Evolutionary conservation across 2,113 vertebrate species (phyloP).

Genomic region (Crocuta crocuta): DNA sequence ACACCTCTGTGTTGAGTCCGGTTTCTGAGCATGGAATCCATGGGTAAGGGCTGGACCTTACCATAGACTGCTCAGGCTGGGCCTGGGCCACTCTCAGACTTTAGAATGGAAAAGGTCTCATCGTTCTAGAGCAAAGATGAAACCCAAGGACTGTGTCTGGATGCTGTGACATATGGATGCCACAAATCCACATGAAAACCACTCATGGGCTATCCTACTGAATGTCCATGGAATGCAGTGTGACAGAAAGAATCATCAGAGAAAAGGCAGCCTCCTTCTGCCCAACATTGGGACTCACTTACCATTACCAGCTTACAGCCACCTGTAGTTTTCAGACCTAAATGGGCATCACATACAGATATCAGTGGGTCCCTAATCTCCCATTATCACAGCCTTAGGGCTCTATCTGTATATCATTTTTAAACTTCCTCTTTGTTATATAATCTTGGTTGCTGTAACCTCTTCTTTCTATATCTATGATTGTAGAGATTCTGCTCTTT

Average conservation of each 20-base stretch:
- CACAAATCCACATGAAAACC: background rate
- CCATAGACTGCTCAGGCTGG: background rate
- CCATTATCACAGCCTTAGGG: background rate
- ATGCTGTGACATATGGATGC: background rate
- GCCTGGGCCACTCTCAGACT: background rate
- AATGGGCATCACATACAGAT: too few species aligned
- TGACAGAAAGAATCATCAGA: conserved; percentile 97
- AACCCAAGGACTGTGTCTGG: background rate
- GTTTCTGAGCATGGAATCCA: background rate
- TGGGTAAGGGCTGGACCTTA: too few species aligned
- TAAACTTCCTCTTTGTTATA: background rate
- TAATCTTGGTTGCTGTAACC: background rate
- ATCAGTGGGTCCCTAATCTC: background rate
- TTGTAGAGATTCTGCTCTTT: background rate
- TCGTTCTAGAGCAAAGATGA: background rate
- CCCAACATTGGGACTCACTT: conserved; percentile 96
- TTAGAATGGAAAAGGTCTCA: background rate
- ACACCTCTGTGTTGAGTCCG: background rate
- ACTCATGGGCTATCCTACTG: background rate
- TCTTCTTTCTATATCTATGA: background rate
- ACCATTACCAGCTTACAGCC: conserved; percentile 95
- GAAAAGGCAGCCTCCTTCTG: conserved; percentile 94
- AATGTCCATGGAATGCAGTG: conserved; percentile 93
- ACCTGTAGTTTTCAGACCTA: conserved; percentile 92
- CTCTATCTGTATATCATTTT: background rate